Percentiles rank a stretch among this genome's conserved stretches.
Conservation (phyloP, 1,140 invertebrate species). For the Ganaspis sp. region DNA sequence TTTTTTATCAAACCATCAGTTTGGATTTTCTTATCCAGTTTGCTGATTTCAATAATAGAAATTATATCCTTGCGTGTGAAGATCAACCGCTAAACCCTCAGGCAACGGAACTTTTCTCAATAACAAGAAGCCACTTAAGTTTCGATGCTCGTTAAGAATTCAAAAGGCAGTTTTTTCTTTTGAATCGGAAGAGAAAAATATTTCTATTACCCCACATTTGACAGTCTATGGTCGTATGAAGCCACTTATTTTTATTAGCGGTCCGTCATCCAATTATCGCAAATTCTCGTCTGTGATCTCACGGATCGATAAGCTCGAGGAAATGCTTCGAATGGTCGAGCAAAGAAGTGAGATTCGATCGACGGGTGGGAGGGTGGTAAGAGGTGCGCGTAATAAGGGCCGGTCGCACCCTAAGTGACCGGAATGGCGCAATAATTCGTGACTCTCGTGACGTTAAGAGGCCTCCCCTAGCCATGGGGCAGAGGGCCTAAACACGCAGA, state of each 20-base stretch:
- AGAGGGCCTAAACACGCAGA: conserved; percentile 49
- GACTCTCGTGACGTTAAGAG: conserved; percentile 74
- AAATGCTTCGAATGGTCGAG: conserved; percentile 45
- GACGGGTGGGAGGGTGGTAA: conserved; percentile 37
- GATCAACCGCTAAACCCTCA: background rate
- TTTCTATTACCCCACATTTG: background rate
- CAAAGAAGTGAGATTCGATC: conserved; percentile 50
- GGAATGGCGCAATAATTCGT: conserved; percentile 74
- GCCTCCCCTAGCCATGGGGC: conserved; percentile 63
- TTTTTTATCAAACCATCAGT: too few species aligned
- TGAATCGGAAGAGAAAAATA: background rate
- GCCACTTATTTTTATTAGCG: conserved; percentile 10
- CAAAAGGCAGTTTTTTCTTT: background rate
- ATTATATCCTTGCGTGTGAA: background rate
- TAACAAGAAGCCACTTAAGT: background rate
- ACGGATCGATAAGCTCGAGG: conserved; percentile 46
- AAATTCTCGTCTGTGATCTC: background rate
- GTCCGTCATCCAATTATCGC: conserved; percentile 21
- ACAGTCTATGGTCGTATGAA: background rate
- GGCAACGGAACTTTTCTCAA: background rate
- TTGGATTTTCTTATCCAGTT: too few species aligned
- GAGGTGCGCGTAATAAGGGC: conserved; percentile 69
- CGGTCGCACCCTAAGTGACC: conserved; percentile 73
- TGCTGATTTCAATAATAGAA: conserved; percentile 2
- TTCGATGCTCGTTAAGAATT: background rate